Evolutionary conservation across 2,888 invertebrate species (phyloP), one percentile per base, ranked within the genome.

Genomic region (Scaptomyza polygonia): DNA sequence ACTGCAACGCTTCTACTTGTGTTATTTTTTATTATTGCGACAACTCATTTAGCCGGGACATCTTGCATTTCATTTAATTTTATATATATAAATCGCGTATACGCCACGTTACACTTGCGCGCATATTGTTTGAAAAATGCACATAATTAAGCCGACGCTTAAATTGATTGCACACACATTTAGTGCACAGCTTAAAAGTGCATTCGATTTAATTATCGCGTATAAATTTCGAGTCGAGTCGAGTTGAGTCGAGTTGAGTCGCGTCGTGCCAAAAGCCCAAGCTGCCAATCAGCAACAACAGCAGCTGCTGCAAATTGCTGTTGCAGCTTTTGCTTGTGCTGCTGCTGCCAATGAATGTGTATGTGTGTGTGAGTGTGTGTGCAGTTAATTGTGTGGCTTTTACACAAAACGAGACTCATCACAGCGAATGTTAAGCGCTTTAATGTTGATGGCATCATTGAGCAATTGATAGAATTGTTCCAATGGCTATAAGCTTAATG

Each of bases 181-280:
- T 88, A 67, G 80, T 67, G 84, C 77, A 52, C 77, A 70, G 81
- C 88, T 83, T 86, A 88, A 83, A 88, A 88, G 58, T 77, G 87
- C 80, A 88, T 83, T 88, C 81, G 57, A 88, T 80, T 83, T 88
- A 88, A 83, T 88, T 83, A 86, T 86, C 68, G 64, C 77, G 53
- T 79, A 88, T 88, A 88, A 85, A 85, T 85, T 80, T 70, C 69
- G 36, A 36, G 36, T 36, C 14, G 36, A 16, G 39, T 16, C 32
- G n/a, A 32, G 63, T 59, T 58, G 57, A 32, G 63, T 57, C 61
- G 57, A 14, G 36, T 14, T 9, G 12, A 2, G 14, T 36, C 1
- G 39, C 45, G 64, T 61, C 66, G 57, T 54, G 58, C 30, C 62
- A 64, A 12, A 25, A 59, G 55, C 63, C 45, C 52, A 49, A 27